Evolutionary conservation across 2,797 vertebrate species (phyloP).

Genomic region (Sebastes oblongus): DNA sequence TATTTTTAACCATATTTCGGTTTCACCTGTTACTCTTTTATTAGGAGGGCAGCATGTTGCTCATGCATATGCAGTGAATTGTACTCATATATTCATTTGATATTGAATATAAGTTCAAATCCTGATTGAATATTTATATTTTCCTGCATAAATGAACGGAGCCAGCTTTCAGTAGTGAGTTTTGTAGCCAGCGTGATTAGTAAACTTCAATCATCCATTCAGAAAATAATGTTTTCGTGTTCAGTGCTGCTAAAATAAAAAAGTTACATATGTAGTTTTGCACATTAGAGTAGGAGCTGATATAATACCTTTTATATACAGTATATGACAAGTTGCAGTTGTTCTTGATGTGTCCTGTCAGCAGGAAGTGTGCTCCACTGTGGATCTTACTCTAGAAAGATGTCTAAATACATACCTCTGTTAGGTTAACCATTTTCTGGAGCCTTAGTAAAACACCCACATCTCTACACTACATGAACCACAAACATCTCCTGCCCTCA

Average conservation of each 20-base stretch:
- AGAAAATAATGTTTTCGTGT: background rate
- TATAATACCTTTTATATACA: too few relatives aligned
- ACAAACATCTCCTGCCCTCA: conserved; percentile 29
- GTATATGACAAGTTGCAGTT: background rate
- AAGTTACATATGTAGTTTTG: background rate
- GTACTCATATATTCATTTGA: background rate
- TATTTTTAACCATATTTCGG: background rate
- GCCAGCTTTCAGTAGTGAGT: background rate
- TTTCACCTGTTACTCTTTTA: background rate
- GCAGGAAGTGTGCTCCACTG: conserved; percentile 39
- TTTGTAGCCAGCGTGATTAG: background rate
- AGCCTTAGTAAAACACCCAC: conserved; percentile 11
- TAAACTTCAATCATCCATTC: conserved; percentile 11
- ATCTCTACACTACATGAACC: conserved; percentile 24
- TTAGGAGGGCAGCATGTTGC: background rate
- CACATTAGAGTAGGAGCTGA: background rate
- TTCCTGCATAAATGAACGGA: background rate
- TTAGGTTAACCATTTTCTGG: conserved; percentile 5
- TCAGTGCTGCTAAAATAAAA: background rate
- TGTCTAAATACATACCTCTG: conserved; percentile 41
- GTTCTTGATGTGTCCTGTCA: background rate
- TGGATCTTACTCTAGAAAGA: conserved; percentile 26
- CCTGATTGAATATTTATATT: background rate
- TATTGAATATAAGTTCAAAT: background rate
- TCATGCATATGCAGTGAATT: background rate